These are phyloP conservation scores for Ernsta delagoae DNA, from an alignment of 2,888 invertebrate genomes.

Conservation along the genomic window DNA sequence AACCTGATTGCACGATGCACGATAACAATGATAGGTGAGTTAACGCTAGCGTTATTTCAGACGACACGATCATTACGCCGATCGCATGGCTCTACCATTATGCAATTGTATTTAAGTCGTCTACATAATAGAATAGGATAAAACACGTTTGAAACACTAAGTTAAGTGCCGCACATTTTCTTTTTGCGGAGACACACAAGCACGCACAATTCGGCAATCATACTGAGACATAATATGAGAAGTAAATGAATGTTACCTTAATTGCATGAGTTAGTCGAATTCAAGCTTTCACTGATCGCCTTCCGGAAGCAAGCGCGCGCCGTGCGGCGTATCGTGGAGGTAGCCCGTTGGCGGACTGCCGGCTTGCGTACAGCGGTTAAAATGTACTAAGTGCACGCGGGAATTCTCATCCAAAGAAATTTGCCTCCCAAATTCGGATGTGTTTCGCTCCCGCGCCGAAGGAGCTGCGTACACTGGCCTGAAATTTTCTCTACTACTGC, in stretches of 20 bases:
- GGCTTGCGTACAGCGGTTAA: not conserved
- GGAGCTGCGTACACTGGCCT: conserved; percentile 33
- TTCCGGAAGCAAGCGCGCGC: conserved; percentile 22
- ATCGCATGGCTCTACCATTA: conserved; percentile 19
- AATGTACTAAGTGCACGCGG: conserved; percentile 10
- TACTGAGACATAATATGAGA: not conserved
- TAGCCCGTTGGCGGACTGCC: conserved; percentile 1
- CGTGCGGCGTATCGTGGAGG: conserved; percentile 1
- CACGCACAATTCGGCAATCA: too few relatives aligned
- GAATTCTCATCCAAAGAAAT: conserved; percentile 18
- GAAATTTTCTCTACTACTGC: conserved; percentile 22
- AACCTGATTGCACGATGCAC: conserved; percentile 5
- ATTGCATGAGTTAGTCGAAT: conserved; percentile 19
- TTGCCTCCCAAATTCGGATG: conserved; percentile 22
- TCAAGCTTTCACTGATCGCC: conserved; percentile 39
- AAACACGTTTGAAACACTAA: not conserved
- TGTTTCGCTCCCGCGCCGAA: conserved; percentile 26
- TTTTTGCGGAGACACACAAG: too few relatives aligned
- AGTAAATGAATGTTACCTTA: conserved; percentile 38
- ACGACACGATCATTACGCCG: conserved; percentile 8
- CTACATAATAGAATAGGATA: not conserved
- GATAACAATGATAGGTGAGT: not conserved
- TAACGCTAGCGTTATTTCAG: conserved; percentile 11
- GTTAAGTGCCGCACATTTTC: too few relatives aligned
- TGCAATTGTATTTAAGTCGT: conserved; percentile 13